Percentiles rank a stretch among this genome's conserved stretches.
phyloP scores from a whole-genome alignment of 1,140 invertebrate species.

The Carposina sasakii region DNA sequence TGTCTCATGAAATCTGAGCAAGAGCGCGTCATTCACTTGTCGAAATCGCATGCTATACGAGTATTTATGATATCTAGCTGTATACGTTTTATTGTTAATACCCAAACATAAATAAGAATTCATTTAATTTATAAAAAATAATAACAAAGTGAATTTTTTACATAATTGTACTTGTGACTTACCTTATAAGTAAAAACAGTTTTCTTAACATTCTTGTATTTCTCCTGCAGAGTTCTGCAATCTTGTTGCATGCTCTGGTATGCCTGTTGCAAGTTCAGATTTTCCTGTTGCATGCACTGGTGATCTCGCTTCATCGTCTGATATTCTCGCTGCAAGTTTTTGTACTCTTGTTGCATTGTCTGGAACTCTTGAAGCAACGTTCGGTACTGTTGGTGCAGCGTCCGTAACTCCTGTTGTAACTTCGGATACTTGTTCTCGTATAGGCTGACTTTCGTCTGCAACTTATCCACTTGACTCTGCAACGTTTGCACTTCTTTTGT shows the following conservation, averaged over 20 bases:
- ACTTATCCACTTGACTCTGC: constrained; percentile 38
- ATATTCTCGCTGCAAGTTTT: constrained; percentile 71
- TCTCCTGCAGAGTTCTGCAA: constrained; percentile 62
- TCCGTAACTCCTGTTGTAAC: constrained; percentile 49
- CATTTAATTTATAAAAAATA: too few relatives aligned
- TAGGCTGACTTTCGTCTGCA: constrained; percentile 39
- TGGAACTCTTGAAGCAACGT: too few relatives aligned
- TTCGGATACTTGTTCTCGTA: constrained; percentile 32
- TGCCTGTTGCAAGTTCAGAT: too few relatives aligned
- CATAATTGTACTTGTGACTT: constrained; percentile 19
- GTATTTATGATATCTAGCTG: too few relatives aligned
- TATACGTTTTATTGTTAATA: too few relatives aligned
- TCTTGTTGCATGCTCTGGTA: constrained; percentile 33
- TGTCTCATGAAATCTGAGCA: too few relatives aligned
- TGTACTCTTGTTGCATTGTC: constrained; percentile 43
- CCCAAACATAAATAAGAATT: too few relatives aligned
- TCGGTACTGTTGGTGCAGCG: constrained; percentile 72
- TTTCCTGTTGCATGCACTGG: too few relatives aligned
- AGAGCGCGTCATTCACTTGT: too few relatives aligned
- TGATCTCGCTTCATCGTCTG: constrained; percentile 72
- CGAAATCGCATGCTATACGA: too few relatives aligned
- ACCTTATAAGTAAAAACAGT: constrained; percentile 74
- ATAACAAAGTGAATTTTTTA: background rate
- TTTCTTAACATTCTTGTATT: constrained; percentile 74
- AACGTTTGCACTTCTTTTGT: constrained; percentile 44